Base-by-base conservation (phyloP, 1,140 invertebrate species). In the Procambarus virginalis region DNA sequence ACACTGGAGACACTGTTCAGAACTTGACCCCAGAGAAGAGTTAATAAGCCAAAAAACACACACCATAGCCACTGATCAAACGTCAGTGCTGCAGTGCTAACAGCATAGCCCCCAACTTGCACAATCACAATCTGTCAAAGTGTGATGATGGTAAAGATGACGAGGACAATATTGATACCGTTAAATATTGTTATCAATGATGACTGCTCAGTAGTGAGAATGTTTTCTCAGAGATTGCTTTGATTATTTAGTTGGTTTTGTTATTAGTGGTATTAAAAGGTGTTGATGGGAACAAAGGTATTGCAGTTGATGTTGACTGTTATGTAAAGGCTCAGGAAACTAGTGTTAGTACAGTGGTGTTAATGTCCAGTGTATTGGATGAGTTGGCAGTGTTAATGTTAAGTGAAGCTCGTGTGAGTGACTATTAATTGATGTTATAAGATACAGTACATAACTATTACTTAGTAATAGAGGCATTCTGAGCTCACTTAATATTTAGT, bases 41-140 rank as follows among this genome's bases (percentile, higher is more conserved):
- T 83, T 51, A 89, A 34, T 3, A 89, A 9, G 2, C 86, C 86
- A 64, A 89, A n/a, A 78, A 89, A 89, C 17, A 89, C 80, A 64
- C 95, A 96, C 95, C 95, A 96, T 86, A 96, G 91, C 96, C 96
- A 96, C 93, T 96, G 96, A 58, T 96, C 95, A 51, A 95, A 58
- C 17, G 94, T 94, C 46, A 96, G 93, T 4, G 94, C 93, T 22
- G 94, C 93, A 2, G 96, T 96, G 22, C 93, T 94, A 93, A 96
- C 96, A 79, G 95, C 95, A 86, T 94, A 93, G n/a, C 95, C 95
- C 77, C 96, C 96, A 93, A 95, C 95, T 92, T 96, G 94, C 49
- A 96, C 94, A 84, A 96, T 95, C 46, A 96, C 79, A 75, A 96
- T 93, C 95, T 95, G 92, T 17, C 60, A 64, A 8, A 93, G 92